A percentile compares a stretch with the other conserved stretches of the same genome.
phyloP scores from a whole-genome alignment of 2,113 vertebrate genomes.

The Heterochromis multidens region DNA sequence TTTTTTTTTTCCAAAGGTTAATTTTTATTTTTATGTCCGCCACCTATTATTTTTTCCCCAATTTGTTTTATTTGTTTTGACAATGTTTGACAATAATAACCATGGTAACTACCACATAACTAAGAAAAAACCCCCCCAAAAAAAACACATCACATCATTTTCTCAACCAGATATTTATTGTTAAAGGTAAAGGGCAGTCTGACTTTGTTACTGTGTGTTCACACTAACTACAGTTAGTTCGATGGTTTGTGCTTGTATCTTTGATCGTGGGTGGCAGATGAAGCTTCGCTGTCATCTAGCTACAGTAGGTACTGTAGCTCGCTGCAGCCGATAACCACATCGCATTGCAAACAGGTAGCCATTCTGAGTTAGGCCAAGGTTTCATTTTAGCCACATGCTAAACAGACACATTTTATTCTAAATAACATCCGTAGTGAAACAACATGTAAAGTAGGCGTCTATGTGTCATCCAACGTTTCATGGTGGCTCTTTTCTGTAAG shows the following conservation, averaged over 20 bases:
- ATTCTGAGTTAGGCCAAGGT: not conserved
- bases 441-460: not conserved
- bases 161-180: not conserved
- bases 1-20: not conserved
- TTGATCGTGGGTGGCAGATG: not conserved
- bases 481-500: accelerated
- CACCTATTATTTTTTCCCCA: accelerated
- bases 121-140: too few species aligned
- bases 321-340: not conserved
- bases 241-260: accelerated
- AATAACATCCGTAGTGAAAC: not conserved
- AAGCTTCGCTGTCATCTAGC: not conserved
- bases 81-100: too few species aligned
- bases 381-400: not conserved
- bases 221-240: not conserved
- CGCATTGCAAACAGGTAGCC: not conserved
- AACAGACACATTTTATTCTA: not conserved
- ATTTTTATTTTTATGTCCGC: accelerated
- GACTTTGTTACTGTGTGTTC: not conserved
- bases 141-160: too few species aligned
- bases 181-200: not conserved
- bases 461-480: accelerated
- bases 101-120: too few species aligned
- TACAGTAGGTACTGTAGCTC: not conserved
- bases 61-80: not conserved